phyloP scores from a whole-genome alignment of 1,140 invertebrate species.

The Heliconius nattereri region DNA sequence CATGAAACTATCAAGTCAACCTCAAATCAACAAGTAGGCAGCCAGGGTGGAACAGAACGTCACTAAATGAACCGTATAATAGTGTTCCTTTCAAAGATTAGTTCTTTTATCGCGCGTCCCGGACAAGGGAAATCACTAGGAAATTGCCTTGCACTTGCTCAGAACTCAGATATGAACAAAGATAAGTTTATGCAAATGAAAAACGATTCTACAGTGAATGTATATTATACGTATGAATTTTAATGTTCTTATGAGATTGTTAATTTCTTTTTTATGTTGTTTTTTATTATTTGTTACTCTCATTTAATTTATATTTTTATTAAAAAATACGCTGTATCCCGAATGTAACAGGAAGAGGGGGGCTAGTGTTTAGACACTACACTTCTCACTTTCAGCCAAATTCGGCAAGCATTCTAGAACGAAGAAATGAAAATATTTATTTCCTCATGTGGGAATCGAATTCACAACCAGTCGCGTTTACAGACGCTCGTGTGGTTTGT shows the following conservation, averaged over 20 bases:
- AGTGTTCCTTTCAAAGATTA: conserved; percentile 69
- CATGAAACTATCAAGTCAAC: background rate
- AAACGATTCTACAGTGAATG: background rate
- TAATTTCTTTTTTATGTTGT: background rate
- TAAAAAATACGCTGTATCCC: background rate
- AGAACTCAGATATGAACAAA: conserved; percentile 35
- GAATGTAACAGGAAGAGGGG: no score
- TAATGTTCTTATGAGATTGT: background rate
- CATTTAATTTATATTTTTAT: background rate
- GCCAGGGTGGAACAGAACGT: conserved; percentile 29
- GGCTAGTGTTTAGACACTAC: no score
- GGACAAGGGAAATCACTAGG: conserved; percentile 58
- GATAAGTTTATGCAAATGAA: conserved; percentile 16
- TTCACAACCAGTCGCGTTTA: no score
- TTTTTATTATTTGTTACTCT: no score
- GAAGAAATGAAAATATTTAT: no score
- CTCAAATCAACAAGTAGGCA: conserved; percentile 27
- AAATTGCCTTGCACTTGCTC: conserved; percentile 62
- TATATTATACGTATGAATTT: background rate
- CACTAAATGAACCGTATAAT: conserved; percentile 68
- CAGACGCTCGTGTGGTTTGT: no score
- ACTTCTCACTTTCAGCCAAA: no score
- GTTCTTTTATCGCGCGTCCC: conserved; percentile 58
- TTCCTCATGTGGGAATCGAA: no score
- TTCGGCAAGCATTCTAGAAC: no score